These are phyloP conservation scores for Pseudopleuronectes americanus DNA, from an alignment of 2,797 vertebrate genomes.

Conservation along the genomic window DNA sequence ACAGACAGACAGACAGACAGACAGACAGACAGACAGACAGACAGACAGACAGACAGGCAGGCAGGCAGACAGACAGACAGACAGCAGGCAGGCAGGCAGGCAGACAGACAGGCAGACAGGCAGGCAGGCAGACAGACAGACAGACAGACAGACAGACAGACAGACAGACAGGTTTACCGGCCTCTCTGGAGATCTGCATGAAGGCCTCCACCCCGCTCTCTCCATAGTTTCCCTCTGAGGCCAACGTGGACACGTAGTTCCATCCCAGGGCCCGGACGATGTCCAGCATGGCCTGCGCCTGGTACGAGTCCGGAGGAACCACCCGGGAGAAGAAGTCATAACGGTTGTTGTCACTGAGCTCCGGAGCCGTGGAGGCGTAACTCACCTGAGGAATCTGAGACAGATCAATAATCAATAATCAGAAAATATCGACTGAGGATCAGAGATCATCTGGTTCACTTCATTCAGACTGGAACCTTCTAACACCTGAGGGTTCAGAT, in stretches of 20 bases:
- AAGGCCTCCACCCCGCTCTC: constrained; percentile 94
- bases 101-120: too few species aligned
- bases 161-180: constrained; percentile 77
- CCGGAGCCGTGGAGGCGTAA: constrained; percentile 92
- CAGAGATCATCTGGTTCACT: too few species aligned
- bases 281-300: constrained; percentile 94
- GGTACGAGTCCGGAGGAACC: constrained; percentile 93
- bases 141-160: neutral
- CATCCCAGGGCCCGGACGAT: constrained; percentile 91
- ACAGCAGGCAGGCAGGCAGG: too few species aligned
- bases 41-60: too few species aligned
- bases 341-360: constrained; percentile 91
- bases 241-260: constrained; percentile 94
- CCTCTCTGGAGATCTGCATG: constrained; percentile 91
- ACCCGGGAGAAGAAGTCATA: constrained; percentile 94
- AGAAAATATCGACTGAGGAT: neutral
- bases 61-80: too few species aligned
- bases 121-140: too few species aligned
- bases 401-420: constrained; percentile 68
- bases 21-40: too few species aligned
- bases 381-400: constrained; percentile 93
- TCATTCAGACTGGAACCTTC: too few species aligned
- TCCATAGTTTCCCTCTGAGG: constrained; percentile 92
- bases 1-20: too few species aligned
- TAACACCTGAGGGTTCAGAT: too few species aligned